Evolutionary conservation across 2,113 vertebrate genomes (phyloP).

Genomic region (Leptocoma aspasia): DNA sequence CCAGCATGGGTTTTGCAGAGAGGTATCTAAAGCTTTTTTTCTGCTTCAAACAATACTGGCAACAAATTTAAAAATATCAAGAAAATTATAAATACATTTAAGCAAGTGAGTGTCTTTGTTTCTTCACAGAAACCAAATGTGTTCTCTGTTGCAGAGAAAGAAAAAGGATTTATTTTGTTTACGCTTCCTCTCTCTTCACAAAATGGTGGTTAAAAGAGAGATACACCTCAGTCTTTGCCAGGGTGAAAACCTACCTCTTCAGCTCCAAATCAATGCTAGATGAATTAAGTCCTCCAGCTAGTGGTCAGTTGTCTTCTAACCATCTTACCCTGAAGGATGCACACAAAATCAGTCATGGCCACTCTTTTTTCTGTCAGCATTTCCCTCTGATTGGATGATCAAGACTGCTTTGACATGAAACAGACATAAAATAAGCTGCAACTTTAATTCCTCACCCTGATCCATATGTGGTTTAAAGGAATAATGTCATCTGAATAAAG

Average conservation of each 20-base stretch:
- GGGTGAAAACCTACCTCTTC: neutral
- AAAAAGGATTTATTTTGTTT: neutral
- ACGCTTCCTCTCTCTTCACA: neutral
- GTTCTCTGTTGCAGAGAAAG: neutral
- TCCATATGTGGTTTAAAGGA: neutral
- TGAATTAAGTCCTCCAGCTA: neutral
- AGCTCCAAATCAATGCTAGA: neutral
- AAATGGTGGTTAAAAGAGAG: neutral
- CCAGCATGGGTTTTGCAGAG: neutral
- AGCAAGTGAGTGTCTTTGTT: neutral
- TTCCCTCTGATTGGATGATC: neutral
- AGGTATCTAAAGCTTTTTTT: neutral
- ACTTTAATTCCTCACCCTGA: neutral
- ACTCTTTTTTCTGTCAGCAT: neutral
- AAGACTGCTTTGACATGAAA: neutral
- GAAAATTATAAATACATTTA: neutral
- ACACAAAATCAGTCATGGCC: neutral
- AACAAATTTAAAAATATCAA: neutral
- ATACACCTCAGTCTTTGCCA: neutral
- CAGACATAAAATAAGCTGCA: neutral
- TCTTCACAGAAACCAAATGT: neutral
- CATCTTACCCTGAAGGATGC: neutral
- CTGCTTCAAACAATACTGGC: neutral
- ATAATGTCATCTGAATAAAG: neutral
- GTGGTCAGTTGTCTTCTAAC: neutral